Evolutionary conservation across 2,888 invertebrate species (phyloP), one percentile per base, ranked within the genome.

Genomic region (Aelia acuminata): DNA sequence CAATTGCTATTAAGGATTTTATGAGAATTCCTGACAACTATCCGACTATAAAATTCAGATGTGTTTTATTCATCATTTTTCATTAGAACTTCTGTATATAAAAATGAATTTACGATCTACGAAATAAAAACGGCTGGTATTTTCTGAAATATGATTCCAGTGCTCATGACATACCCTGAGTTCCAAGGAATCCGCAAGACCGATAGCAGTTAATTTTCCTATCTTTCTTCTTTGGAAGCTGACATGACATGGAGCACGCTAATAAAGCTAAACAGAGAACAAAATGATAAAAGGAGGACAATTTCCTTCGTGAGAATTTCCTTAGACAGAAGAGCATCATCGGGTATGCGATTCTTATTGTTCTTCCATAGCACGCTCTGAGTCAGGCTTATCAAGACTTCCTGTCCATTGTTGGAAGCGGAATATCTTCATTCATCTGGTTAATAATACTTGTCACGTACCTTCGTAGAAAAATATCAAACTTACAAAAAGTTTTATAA

Each of bases 331-430:
- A 22, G 80, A 43, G 39, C 80, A 70, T 70, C 80, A 35, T 15
- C 75, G 75, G 20, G 22, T 35, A 15, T 8, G 5, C 75, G 43
- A n/a, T 43, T 22, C 80, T 22, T 80, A 80, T 80, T 80, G 80
- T 80, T 80, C 80, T 80, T 80, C 80, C 80, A 80, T 8, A 3
- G 80, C 80, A 80, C 39, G 80, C 43, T 35, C 39, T 80, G 80
- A 43, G 22, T 80, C 80, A 80, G 80, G 43, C 80, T 47, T 80
- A 80, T 80, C 80, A 80, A 43, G 80, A 43, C 80, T 80, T 80
- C 80, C 80, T 80, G 80, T 35, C 80, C 80, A 80, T 80, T 80
- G 80, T 80, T 80, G 80, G n/a, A 43, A 80, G 39, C 8, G 43
- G n/a, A 43, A 80, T 80, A 80, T 80, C 80, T 80, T 80, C 80